Conservation (phyloP, 2,113 vertebrate species). For the Xiphophorus couchianus region DNA sequence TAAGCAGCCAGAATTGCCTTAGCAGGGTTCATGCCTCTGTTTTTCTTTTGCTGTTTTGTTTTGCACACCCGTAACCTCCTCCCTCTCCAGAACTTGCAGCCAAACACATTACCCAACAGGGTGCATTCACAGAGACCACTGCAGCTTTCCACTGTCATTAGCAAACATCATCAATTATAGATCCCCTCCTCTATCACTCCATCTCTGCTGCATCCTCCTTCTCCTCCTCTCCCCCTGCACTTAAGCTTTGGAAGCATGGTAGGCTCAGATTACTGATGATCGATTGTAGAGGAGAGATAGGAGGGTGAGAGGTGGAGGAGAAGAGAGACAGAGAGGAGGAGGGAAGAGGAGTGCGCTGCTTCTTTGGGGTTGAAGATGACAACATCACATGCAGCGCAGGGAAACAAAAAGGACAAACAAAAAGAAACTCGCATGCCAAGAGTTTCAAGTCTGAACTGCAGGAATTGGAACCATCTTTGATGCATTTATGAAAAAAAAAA, state of each 20-base stretch:
- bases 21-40: not conserved
- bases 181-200: slow-evolving; percentile 74
- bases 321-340: not conserved
- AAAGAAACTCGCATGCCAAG: slow-evolving; percentile 5
- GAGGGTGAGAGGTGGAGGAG: slow-evolving; percentile 27
- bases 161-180: slow-evolving; percentile 83
- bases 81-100: slow-evolving; percentile 33
- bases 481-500: not conserved
- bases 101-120: slow-evolving; percentile 58
- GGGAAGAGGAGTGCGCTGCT: slow-evolving; percentile 15
- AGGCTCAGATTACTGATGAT: slow-evolving; percentile 80
- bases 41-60: slow-evolving; percentile 59
- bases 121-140: slow-evolving; percentile 54
- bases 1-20: not conserved
- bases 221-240: slow-evolving; percentile 65
- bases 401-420: slow-evolving; percentile 40
- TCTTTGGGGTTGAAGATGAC: slow-evolving; percentile 35
- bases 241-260: slow-evolving; percentile 68
- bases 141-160: slow-evolving; percentile 80
- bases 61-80: not conserved
- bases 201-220: slow-evolving; percentile 56
- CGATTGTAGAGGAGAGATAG: slow-evolving; percentile 66
- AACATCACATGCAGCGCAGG: slow-evolving; percentile 41
- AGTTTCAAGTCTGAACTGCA: slow-evolving; percentile 16
- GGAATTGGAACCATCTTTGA: not conserved